Evolutionary conservation across 2,888 invertebrate species (phyloP), one percentile per base, ranked within the genome.

Genomic region (Idaea straminata): DNA sequence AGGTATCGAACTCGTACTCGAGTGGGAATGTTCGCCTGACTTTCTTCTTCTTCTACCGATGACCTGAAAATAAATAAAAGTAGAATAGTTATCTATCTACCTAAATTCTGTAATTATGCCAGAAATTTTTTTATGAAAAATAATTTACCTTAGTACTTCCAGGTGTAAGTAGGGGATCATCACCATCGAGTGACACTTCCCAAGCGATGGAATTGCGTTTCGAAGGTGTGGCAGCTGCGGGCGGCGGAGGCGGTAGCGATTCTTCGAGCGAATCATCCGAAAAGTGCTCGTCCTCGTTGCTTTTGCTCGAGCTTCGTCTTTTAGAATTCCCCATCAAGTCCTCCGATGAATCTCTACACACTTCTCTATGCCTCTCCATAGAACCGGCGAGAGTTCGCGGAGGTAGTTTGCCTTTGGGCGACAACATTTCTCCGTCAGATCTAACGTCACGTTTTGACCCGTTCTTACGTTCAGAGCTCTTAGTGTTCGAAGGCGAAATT

Each of bases 221-320:
- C 82, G 95, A 95, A 76, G 94, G 94, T 72, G 94, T 94, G 68
- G 86, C 86, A 74, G 85, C 87, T 66, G 91, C 87, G 57, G 94
- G 94, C 74, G 93, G 93, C 70, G 94, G 95, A 61, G 95, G 95
- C 59, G 95, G 96, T 74, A 96, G 93, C 78, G 95, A 93, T 81
- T 96, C 96, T 86, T 97, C 97, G 71, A 97, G 87, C 16, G 97
- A 97, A 87, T 97, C 97, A 84, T 97, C 97, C 35, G 97, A 97
- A 86, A 97, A 97, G 79, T 95, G 95, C 71, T 93, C 93, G 73
- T 91, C 92, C 77, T 92, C 93, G 79, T 88, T 86, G 75, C 83
- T 85, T 70, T 80, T 85, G 77, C 78, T 84, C 61, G 85, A 84
- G 78, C 82, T 85, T 82, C 86, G 87, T 76, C 80, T 84, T 73